Base-by-base conservation (phyloP, 1,140 invertebrate genomes). In the Rhyacophila brunnea region DNA sequence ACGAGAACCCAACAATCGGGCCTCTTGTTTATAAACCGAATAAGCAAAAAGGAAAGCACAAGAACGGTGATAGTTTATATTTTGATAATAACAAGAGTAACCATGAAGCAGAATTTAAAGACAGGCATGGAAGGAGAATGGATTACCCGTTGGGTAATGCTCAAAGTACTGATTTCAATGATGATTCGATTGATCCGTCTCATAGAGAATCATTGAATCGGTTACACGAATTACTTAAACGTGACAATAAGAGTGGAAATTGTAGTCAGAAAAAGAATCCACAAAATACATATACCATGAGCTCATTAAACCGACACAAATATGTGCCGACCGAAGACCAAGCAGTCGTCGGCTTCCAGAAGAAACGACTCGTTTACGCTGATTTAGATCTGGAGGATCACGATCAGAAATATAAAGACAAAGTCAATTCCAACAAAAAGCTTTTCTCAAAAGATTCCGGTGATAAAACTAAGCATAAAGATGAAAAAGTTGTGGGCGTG, bases 381-480 rank as follows among this genome's bases (percentile, higher is more conserved):
- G 78, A 80, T 66, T 68, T 80, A 71, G 76, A 76, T 36, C 68
- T 79, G 71, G 75, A 75, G 66, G 75, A 79, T 68, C 75, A 78
- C 70, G 77, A 77, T 70, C 69, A 77, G 70, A 78, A 77, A 67
- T 79, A 78, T 73, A 79, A 79, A 62, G 77, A 79, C 67, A 79
- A 75, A 60, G 75, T 78, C 66, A 78, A 77, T 73, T 76, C 73
- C 23, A 79, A 79, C 71, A 73, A 73, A 70, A 74, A 77, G 65
- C 70, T 79, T 60, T 78, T 77, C 64, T 75, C 75, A 62, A 77
- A 74, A 51, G 75, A 78, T 68, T 69, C 73, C 64, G 70, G 72
- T 72, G 72, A 71, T 60, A 72, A 68, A 60, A 66, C 67, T 44
- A 71, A 50, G 56, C 58, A 73, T 66, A 65, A 66, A 70, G 71